These are phyloP conservation scores for Cynopterus sphinx DNA, from an alignment of 2,797 vertebrate species.

Conservation along the genomic window DNA sequence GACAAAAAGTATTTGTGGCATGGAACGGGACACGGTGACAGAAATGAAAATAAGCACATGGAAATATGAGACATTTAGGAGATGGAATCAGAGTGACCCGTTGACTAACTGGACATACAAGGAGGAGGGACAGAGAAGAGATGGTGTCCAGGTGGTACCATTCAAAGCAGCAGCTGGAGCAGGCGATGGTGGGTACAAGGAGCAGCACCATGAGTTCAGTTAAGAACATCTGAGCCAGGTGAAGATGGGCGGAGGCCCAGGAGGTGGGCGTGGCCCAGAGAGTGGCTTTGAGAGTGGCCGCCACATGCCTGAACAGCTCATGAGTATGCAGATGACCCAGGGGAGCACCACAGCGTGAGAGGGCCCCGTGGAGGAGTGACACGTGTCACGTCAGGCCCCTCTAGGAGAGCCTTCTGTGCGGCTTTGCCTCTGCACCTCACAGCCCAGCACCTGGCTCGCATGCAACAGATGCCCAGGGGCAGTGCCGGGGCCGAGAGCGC, in stretches of 20 bases:
- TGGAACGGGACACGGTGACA: fast-evolving
- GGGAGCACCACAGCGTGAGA: not conserved
- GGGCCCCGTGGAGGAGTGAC: not conserved
- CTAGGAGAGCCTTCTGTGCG: fast-evolving
- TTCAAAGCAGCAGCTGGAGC: fast-evolving
- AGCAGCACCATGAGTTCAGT: fast-evolving
- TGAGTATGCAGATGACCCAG: not conserved
- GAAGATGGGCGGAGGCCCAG: fast-evolving
- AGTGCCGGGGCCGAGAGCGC: fast-evolving
- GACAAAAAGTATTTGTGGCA: too few relatives aligned
- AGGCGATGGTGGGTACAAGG: not conserved
- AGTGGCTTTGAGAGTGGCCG: not conserved
- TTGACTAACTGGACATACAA: fast-evolving
- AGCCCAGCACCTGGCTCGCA: fast-evolving
- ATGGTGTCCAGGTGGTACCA: fast-evolving
- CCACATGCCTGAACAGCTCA: not conserved
- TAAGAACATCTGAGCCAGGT: fast-evolving
- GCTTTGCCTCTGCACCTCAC: fast-evolving
- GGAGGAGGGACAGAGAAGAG: not conserved
- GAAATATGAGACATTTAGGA: not conserved
- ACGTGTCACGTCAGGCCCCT: fast-evolving
- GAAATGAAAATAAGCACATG: fast-evolving
- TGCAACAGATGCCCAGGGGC: fast-evolving
- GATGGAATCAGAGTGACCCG: fast-evolving
- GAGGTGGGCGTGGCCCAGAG: not conserved